Evolutionary conservation across 2,113 vertebrate species (phyloP).

Genomic region (rabbit (Oryctolagus cuniculus)): DNA sequence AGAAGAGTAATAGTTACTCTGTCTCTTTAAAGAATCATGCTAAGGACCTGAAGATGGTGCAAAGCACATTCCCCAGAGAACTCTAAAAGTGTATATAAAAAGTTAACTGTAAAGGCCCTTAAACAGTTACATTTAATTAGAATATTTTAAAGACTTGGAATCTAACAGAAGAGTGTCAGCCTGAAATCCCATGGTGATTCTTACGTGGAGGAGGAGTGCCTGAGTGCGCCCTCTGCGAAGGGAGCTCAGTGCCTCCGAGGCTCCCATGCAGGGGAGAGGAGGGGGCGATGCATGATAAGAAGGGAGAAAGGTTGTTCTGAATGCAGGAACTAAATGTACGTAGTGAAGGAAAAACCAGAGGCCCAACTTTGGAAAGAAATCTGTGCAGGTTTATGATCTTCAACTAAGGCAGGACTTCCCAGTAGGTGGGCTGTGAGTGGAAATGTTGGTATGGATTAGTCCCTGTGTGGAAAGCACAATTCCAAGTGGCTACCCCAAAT

Average conservation of each 20-base stretch:
- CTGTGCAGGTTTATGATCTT: not conserved
- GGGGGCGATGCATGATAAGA: not conserved
- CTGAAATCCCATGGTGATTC: not conserved
- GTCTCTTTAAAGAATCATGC: not conserved
- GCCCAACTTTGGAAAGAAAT: conserved; percentile 12
- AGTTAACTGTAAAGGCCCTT: not conserved
- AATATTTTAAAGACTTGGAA: conserved; percentile 41
- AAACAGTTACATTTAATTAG: conserved; percentile 22
- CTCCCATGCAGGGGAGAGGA: not conserved
- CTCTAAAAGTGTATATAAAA: not conserved
- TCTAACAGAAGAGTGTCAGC: not conserved
- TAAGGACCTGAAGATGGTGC: not conserved
- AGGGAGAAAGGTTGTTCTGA: not conserved
- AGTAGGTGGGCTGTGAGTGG: not conserved
- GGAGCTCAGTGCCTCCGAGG: not conserved
- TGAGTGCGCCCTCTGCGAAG: not conserved
- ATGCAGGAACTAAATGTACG: not conserved
- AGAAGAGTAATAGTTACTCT: not conserved
- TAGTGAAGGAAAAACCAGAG: conserved; percentile 9
- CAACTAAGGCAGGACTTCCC: not conserved
- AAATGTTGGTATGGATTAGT: not conserved
- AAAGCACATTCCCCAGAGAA: not conserved
- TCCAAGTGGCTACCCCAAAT: no score
- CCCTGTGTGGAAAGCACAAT: not conserved
- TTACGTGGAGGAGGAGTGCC: not conserved